Evolutionary conservation across 1,140 invertebrate species (phyloP).

Genomic region (Drosophila aff.): DNA sequence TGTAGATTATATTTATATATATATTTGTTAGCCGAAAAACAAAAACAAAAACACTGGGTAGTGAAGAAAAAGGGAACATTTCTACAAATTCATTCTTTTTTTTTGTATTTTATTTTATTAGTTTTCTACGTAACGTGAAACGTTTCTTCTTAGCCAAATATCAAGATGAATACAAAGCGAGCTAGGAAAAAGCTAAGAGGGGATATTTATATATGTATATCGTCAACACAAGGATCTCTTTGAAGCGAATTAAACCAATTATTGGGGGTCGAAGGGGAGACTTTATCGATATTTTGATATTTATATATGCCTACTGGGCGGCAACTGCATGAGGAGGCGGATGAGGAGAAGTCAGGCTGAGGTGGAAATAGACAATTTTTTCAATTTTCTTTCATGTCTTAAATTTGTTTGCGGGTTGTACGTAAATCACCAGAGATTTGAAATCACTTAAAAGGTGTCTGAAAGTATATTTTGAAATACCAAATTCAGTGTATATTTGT

Average conservation of each 20-base stretch:
- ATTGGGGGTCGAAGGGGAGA: conserved; percentile 12
- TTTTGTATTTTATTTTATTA: conserved; percentile 22
- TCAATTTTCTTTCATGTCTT: not conserved
- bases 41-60: conserved; percentile 1
- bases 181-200: conserved; percentile 7
- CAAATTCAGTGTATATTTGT: conserved; percentile 1
- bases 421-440: not conserved
- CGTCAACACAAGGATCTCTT: conserved; percentile 69
- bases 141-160: conserved; percentile 40
- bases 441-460: not conserved
- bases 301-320: conserved; percentile 10
- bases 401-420: not conserved
- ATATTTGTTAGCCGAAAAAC: conserved; percentile 46
- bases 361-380: not conserved
- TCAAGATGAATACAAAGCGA: conserved; percentile 16
- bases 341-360: not conserved
- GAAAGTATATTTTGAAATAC: not conserved
- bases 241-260: conserved; percentile 53
- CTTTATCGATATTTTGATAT: conserved; percentile 32
- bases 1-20: conserved; percentile 50
- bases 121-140: conserved; percentile 23
- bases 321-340: not conserved
- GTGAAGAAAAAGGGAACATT: conserved; percentile 21
- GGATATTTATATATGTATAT: conserved; percentile 42
- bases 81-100: conserved; percentile 13